These are phyloP conservation scores for Yponomeuta malinellus DNA, from an alignment of 2,888 invertebrate genomes.

Conservation along the genomic window DNA sequence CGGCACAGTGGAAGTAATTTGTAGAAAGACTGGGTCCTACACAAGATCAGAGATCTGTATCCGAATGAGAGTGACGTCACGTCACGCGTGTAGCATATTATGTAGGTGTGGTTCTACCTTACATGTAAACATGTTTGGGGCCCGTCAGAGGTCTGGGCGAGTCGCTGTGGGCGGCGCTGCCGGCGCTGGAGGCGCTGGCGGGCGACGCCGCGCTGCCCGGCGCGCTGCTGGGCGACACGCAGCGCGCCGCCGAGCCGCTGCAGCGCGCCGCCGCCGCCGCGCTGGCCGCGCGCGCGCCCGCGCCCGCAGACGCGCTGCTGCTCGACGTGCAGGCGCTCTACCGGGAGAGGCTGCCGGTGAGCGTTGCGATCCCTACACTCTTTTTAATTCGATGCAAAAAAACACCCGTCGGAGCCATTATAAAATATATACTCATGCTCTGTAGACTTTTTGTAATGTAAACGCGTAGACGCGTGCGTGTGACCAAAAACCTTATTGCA, in stretches of 20 bases:
- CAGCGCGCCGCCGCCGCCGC: constrained; percentile 90
- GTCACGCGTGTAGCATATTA: no score
- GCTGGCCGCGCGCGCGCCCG: constrained; percentile 75
- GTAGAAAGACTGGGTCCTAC: no score
- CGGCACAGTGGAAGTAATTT: no score
- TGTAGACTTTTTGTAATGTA: no score
- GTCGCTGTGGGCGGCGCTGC: constrained; percentile 55
- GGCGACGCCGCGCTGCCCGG: constrained; percentile 59
- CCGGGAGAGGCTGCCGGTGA: constrained; percentile 82
- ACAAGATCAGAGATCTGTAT: no score
- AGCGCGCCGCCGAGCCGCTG: constrained; percentile 87
- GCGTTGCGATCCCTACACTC: constrained; percentile 22
- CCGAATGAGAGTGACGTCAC: no score
- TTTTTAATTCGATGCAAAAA: no score
- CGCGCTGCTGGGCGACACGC: constrained; percentile 80
- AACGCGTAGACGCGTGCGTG: no score
- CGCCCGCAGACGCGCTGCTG: constrained; percentile 64
- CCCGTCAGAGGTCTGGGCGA: constrained; percentile 53
- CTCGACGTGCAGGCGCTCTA: constrained; percentile 83
- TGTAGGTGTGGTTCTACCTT: no score
- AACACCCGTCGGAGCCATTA: no score
- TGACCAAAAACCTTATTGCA: no score
- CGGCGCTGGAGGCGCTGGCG: constrained; percentile 26
- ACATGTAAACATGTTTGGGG: neutral
- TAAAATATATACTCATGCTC: no score